phyloP scores from a whole-genome alignment of 2,888 invertebrate species.

The Aproaerema taeniolella region DNA sequence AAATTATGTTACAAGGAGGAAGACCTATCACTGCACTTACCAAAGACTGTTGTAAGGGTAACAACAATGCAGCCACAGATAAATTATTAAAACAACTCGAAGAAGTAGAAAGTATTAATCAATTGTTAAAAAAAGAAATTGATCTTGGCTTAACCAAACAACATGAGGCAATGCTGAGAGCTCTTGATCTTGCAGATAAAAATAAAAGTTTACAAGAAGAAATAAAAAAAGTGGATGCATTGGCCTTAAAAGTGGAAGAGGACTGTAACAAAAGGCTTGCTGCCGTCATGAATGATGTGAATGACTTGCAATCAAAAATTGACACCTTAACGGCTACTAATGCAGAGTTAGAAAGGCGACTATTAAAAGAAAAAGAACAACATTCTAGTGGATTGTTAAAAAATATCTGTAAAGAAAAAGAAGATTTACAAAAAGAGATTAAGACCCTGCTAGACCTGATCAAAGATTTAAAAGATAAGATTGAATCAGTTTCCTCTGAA shows the following conservation, averaged over 20 bases:
- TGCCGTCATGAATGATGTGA: slow-evolving; percentile 78
- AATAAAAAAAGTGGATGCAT: slow-evolving; percentile 83
- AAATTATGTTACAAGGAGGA: slow-evolving; percentile 83
- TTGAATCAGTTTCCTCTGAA: slow-evolving; percentile 29
- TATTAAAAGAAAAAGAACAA: slow-evolving; percentile 54
- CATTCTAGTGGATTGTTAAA: slow-evolving; percentile 45
- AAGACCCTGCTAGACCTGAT: slow-evolving; percentile 68
- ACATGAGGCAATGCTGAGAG: slow-evolving; percentile 89
- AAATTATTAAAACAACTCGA: slow-evolving; percentile 78
- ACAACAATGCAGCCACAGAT: slow-evolving; percentile 57
- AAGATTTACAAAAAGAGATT: slow-evolving; percentile 60
- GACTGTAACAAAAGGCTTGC: slow-evolving; percentile 84
- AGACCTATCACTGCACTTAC: slow-evolving; percentile 79
- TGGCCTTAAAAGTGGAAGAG: slow-evolving; percentile 85
- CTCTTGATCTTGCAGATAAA: slow-evolving; percentile 83
- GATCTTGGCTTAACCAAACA: slow-evolving; percentile 80
- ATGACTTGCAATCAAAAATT: slow-evolving; percentile 74
- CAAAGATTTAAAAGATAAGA: slow-evolving; percentile 66
- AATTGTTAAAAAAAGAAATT: slow-evolving; percentile 61
- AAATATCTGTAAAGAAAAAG: slow-evolving; percentile 50
- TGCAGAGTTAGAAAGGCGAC: slow-evolving; percentile 75
- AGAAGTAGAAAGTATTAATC: slow-evolving; percentile 77
- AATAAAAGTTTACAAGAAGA: slow-evolving; percentile 84
- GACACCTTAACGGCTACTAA: slow-evolving; percentile 60
- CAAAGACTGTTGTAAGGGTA: slow-evolving; percentile 79